Percentiles rank a stretch among this genome's conserved stretches.
Conservation (phyloP, 2,888 invertebrate genomes). For the Cephus pygmeus region DNA sequence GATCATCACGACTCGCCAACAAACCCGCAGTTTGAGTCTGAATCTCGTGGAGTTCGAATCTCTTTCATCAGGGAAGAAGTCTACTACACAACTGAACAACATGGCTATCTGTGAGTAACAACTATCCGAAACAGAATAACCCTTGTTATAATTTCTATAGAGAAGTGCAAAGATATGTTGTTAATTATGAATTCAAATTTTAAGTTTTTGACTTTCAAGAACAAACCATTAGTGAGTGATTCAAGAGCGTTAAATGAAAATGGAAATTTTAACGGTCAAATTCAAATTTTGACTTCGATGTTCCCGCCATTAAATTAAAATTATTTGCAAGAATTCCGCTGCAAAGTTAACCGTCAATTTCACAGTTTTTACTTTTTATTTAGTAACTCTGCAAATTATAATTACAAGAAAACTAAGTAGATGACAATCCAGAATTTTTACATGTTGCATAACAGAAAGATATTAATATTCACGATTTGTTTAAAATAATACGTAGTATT, state of each 20-base stretch:
- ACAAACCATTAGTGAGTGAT: not conserved
- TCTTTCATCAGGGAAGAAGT: not conserved
- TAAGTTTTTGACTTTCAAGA: not conserved
- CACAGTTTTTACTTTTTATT: not conserved
- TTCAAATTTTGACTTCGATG: not conserved
- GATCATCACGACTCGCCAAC: not conserved
- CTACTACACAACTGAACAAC: not conserved
- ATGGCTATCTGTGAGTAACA: slow-evolving; percentile 7
- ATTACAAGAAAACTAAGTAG: not conserved
- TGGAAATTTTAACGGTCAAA: not conserved
- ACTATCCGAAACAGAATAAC: not conserved
- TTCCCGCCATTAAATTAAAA: not conserved
- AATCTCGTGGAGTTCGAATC: not conserved
- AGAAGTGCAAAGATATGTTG: not conserved
- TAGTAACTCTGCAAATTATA: not conserved
- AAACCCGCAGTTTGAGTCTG: not conserved
- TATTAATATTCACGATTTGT: not conserved
- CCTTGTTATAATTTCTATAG: not conserved
- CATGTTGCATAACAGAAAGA: not conserved
- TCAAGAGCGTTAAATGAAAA: no score
- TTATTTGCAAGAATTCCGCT: not conserved
- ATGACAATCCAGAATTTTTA: not conserved
- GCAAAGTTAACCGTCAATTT: not conserved
- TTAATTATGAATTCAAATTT: not conserved
- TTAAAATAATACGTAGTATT: not conserved